Conservation (phyloP, 2,797 vertebrate species). For the Premnoplex brunnescens region DNA sequence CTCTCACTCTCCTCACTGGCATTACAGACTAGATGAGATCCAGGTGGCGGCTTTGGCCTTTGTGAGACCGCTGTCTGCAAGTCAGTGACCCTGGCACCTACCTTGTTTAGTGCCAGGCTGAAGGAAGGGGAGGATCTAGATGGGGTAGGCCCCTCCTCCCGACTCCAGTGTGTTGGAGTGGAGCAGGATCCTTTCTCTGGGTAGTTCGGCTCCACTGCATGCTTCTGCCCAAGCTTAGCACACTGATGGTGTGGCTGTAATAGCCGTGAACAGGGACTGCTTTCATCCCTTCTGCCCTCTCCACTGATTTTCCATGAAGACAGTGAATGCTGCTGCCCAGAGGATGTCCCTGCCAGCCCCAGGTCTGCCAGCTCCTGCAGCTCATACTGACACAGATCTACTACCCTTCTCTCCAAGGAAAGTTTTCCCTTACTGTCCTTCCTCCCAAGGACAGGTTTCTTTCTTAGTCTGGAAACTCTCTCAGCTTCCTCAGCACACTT, state of each 20-base stretch:
- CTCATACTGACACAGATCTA: slow-evolving; percentile 64
- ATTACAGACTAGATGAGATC: background rate
- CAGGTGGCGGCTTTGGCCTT: background rate
- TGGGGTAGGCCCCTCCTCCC: slow-evolving; percentile 53
- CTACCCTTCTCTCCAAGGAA: slow-evolving; percentile 53
- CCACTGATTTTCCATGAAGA: slow-evolving; percentile 59
- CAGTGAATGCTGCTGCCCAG: slow-evolving; percentile 51
- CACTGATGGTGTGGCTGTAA: slow-evolving; percentile 25
- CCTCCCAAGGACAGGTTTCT: slow-evolving; percentile 39
- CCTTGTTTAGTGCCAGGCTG: slow-evolving; percentile 62
- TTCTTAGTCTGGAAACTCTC: slow-evolving; percentile 48
- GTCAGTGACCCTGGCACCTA: slow-evolving; percentile 50
- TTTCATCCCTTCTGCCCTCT: slow-evolving; percentile 56
- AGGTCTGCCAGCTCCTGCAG: slow-evolving; percentile 41
- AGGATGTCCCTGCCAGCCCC: slow-evolving; percentile 52
- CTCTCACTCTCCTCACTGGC: background rate
- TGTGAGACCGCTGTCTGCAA: background rate
- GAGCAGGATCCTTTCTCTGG: slow-evolving; percentile 64
- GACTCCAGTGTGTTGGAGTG: slow-evolving; percentile 55
- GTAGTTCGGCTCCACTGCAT: slow-evolving; percentile 36
- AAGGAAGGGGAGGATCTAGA: slow-evolving; percentile 65
- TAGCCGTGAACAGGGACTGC: slow-evolving; percentile 4
- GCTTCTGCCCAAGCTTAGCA: slow-evolving; percentile 50
- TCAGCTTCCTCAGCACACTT: slow-evolving; percentile 44
- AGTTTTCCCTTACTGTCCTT: slow-evolving; percentile 62